Evolutionary conservation across 35 echinoderm and acorn worm genomes (phyloP).

Genomic region (Stichopus chloronotus): DNA sequence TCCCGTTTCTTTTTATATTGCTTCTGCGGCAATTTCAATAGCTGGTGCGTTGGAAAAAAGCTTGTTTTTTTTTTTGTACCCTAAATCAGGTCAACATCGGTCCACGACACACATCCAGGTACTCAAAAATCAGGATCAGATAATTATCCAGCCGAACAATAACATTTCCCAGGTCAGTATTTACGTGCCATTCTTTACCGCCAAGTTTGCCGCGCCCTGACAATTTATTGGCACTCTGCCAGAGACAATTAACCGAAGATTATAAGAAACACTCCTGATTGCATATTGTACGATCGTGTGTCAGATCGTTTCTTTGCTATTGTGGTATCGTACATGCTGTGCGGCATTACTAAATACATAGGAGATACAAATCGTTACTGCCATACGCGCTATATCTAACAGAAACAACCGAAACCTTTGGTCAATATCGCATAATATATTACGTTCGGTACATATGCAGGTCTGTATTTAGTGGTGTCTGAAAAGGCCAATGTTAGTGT

Average conservation of each 20-base stretch:
- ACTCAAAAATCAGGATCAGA: not conserved
- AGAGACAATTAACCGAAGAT: not conserved
- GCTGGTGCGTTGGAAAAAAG: too few species aligned
- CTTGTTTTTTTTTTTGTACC: not conserved
- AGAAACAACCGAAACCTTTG: too few species aligned
- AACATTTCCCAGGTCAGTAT: conserved; percentile 21
- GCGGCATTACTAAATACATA: too few species aligned
- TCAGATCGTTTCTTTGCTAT: not conserved
- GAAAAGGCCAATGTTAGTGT: too few species aligned
- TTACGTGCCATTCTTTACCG: conserved; percentile 13
- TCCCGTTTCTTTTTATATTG: too few species aligned
- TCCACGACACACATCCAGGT: not conserved
- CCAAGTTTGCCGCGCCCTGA: conserved; percentile 28
- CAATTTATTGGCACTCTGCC: conserved; percentile 12
- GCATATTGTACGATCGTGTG: not conserved
- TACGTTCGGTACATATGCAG: too few species aligned
- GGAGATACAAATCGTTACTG: too few species aligned
- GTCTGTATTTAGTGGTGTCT: too few species aligned
- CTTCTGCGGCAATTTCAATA: too few species aligned
- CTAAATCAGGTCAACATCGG: not conserved
- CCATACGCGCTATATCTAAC: too few species aligned
- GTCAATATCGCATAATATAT: too few species aligned
- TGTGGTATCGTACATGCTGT: too few species aligned
- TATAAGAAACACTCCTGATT: not conserved
- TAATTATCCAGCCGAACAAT: not conserved